These are phyloP conservation scores for Lepidochitona cinerea DNA, from an alignment of 2,888 invertebrate species.

Conservation along the genomic window DNA sequence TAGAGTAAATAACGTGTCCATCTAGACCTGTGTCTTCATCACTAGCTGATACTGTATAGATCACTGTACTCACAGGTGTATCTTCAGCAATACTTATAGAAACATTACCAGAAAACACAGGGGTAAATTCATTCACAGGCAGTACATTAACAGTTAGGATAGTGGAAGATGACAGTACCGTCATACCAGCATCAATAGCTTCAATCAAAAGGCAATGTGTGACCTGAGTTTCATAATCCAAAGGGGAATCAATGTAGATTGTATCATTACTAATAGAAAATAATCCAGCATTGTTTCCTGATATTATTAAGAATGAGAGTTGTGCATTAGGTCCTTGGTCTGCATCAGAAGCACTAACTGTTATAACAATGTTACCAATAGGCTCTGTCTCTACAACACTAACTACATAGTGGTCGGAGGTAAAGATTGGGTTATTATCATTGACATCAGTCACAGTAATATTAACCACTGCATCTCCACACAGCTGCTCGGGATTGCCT, in stretches of 20 bases:
- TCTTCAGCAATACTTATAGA: conserved; percentile 19
- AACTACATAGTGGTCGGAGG: neutral
- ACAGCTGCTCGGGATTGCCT: neutral
- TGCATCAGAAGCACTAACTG: neutral
- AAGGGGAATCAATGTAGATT: conserved; percentile 19
- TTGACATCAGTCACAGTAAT: conserved; percentile 19
- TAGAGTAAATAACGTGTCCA: conserved; percentile 10
- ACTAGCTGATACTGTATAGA: conserved; percentile 22
- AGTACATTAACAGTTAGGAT: conserved; percentile 32
- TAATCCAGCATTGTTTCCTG: conserved; percentile 33
- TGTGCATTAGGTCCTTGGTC: conserved; percentile 17
- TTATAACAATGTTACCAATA: neutral
- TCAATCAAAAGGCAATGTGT: conserved; percentile 34
- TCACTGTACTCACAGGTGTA: neutral
- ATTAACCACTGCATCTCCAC: neutral
- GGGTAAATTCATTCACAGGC: conserved; percentile 40
- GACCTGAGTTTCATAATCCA: conserved; percentile 49
- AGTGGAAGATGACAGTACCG: conserved; percentile 24
- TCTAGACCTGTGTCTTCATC: conserved; percentile 38
- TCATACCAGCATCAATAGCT: conserved; percentile 40
- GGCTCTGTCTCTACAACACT: neutral
- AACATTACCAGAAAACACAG: conserved; percentile 25
- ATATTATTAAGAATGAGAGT: neutral
- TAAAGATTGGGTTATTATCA: conserved; percentile 13
- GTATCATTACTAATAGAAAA: conserved; percentile 42